Evolutionary conservation across 2,797 vertebrate species (phyloP).

Genomic region (Hyperoplus immaculatus): DNA sequence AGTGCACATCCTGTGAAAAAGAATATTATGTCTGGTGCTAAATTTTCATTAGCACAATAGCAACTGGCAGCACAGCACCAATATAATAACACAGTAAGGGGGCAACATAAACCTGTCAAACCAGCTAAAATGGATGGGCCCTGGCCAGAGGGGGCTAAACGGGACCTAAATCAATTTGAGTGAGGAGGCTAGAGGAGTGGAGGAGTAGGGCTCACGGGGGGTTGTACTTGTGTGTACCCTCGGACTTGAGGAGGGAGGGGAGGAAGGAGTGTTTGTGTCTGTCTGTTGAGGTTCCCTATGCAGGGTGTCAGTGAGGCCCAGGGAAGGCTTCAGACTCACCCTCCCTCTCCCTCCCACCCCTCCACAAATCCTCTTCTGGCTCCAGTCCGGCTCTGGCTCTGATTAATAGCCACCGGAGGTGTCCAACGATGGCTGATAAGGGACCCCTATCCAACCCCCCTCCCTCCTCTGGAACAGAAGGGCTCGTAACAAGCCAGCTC

Average conservation of each 20-base stretch:
- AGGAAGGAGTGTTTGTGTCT: slow-evolving; percentile 68
- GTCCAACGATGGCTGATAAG: slow-evolving; percentile 92
- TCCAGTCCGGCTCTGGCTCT: slow-evolving; percentile 90
- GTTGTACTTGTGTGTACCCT: slow-evolving; percentile 67
- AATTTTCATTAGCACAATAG: slow-evolving; percentile 90
- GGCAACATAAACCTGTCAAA: slow-evolving; percentile 92
- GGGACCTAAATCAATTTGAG: slow-evolving; percentile 90
- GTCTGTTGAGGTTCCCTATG: slow-evolving; percentile 67
- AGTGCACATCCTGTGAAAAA: slow-evolving; percentile 81
- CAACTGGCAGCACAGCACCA: slow-evolving; percentile 87
- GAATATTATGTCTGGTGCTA: slow-evolving; percentile 87
- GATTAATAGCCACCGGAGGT: slow-evolving; percentile 95
- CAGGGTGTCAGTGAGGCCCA: slow-evolving; percentile 69
- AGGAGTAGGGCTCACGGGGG: slow-evolving; percentile 44
- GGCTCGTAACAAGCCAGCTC: slow-evolving; percentile 76
- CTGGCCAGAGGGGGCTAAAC: slow-evolving; percentile 73
- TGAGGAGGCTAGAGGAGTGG: slow-evolving; percentile 81
- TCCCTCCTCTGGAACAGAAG: slow-evolving; percentile 60
- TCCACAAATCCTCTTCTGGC: slow-evolving; percentile 84
- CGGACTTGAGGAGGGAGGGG: slow-evolving; percentile 81
- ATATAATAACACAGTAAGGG: slow-evolving; percentile 91
- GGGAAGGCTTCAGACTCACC: slow-evolving; percentile 67
- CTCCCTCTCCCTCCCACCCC: slow-evolving; percentile 52
- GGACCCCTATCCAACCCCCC: slow-evolving; percentile 68
- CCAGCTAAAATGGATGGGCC: slow-evolving; percentile 76